Evolutionary conservation across 2,113 vertebrate species (phyloP).

Genomic region (Regulus satrapa): DNA sequence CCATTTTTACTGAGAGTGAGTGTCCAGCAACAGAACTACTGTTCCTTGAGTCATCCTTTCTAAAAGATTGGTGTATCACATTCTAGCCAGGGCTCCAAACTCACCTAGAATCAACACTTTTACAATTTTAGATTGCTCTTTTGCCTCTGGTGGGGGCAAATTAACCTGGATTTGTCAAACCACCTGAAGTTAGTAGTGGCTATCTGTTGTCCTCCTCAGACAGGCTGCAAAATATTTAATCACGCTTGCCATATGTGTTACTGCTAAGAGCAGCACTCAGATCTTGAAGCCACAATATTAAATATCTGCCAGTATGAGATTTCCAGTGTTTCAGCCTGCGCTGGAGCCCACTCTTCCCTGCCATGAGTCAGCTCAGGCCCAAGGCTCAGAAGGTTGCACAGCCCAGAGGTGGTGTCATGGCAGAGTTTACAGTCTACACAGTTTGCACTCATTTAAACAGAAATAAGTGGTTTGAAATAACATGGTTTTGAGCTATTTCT

Average conservation of each 20-base stretch:
- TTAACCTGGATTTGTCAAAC: not conserved
- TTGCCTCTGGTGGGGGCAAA: not conserved
- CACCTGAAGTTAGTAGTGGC: not conserved
- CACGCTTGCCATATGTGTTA: not conserved
- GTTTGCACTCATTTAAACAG: not conserved
- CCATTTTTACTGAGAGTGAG: not conserved
- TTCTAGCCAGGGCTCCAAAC: not conserved
- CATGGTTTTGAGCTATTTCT: not conserved
- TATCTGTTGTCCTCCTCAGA: not conserved
- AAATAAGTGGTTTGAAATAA: not conserved
- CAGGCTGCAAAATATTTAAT: not conserved
- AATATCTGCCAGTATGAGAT: not conserved
- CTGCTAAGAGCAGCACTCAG: not conserved
- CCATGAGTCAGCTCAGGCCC: too few relatives aligned
- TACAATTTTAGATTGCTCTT: not conserved
- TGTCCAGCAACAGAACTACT: not conserved
- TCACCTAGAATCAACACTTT: not conserved
- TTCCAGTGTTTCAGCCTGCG: not conserved
- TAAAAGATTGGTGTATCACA: not conserved
- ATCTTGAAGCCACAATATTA: not conserved
- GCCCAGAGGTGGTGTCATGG: not conserved
- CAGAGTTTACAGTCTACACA: not conserved
- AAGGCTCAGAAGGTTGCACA: not conserved
- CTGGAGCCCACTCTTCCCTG: not conserved
- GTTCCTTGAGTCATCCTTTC: not conserved